A percentile compares a stretch with the other conserved stretches of the same genome.
These are phyloP conservation scores for Ctenicera cuprea DNA, from an alignment of 2,888 invertebrate species.

Conservation along the genomic window DNA sequence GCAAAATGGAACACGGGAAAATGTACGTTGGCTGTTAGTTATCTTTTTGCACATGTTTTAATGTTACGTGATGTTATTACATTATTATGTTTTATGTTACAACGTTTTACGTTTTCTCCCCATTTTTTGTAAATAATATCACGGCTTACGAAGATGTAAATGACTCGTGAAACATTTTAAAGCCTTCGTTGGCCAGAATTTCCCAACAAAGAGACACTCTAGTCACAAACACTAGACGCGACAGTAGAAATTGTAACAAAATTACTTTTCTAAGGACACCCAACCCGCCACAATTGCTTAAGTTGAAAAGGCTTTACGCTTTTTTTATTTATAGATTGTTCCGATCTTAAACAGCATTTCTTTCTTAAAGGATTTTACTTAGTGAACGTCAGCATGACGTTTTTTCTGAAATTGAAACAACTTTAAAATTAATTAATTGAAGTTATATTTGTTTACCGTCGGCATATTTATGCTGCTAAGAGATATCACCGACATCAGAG, in stretches of 20 bases:
- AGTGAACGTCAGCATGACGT: no score
- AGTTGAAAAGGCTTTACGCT: slow-evolving; percentile 13
- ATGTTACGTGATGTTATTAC: slow-evolving; percentile 40
- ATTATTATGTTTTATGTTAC: slow-evolving; percentile 32
- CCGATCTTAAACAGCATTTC: not conserved
- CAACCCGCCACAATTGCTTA: slow-evolving; percentile 8
- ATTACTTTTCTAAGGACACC: slow-evolving; percentile 21
- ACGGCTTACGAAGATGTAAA: slow-evolving; percentile 17
- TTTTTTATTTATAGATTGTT: not conserved
- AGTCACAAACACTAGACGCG: slow-evolving; percentile 11
- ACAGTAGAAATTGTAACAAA: slow-evolving; percentile 24
- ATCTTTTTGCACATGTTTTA: slow-evolving; percentile 48
- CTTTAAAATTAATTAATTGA: no score
- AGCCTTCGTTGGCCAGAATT: not conserved
- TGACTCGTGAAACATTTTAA: not conserved
- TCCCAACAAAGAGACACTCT: slow-evolving; percentile 13
- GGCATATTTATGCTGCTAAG: no score
- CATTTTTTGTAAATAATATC: slow-evolving; percentile 12
- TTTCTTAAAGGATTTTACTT: not conserved
- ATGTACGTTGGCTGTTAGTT: slow-evolving; percentile 28
- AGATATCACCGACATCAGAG: no score
- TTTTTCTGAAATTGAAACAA: no score
- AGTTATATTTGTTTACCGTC: no score
- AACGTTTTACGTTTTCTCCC: slow-evolving; percentile 19
- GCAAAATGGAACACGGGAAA: slow-evolving; percentile 23